These are phyloP conservation scores for Mungos mungo DNA, from an alignment of 2,113 vertebrate species.

Conservation along the genomic window DNA sequence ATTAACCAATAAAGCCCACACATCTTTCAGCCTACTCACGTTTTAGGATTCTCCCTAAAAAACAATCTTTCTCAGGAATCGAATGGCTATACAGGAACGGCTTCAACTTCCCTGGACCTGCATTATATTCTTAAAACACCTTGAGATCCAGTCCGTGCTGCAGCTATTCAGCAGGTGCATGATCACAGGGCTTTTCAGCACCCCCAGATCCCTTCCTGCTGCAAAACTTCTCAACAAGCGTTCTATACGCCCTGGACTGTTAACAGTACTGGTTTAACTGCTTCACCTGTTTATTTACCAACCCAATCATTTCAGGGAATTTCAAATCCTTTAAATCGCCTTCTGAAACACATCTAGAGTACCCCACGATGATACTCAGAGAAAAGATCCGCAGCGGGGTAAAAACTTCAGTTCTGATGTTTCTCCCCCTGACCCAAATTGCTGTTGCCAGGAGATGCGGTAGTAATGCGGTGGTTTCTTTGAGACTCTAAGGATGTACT, in stretches of 20 bases:
- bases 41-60: neutral
- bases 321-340: conserved; percentile 46
- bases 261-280: neutral
- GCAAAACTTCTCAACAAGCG: conserved; percentile 45
- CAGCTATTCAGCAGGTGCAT: conserved; percentile 4
- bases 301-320: neutral
- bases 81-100: neutral
- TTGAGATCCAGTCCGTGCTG: neutral
- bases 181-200: conserved; percentile 31
- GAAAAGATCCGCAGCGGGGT: neutral
- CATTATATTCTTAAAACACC: neutral
- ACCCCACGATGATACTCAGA: neutral
- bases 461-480: conserved; percentile 70
- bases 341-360: neutral
- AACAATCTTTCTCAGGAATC: neutral
- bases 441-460: conserved; percentile 66
- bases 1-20: neutral
- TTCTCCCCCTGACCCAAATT: conserved; percentile 70
- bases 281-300: conserved; percentile 34
- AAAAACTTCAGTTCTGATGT: conserved; percentile 51
- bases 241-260: neutral
- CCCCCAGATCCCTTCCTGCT: neutral
- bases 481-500: neutral
- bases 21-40: neutral
- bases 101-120: conserved; percentile 1